A percentile compares a stretch with the other conserved stretches of the same genome.
phyloP scores from a whole-genome alignment of 2,888 invertebrate species.

The Copidosoma aretas region DNA sequence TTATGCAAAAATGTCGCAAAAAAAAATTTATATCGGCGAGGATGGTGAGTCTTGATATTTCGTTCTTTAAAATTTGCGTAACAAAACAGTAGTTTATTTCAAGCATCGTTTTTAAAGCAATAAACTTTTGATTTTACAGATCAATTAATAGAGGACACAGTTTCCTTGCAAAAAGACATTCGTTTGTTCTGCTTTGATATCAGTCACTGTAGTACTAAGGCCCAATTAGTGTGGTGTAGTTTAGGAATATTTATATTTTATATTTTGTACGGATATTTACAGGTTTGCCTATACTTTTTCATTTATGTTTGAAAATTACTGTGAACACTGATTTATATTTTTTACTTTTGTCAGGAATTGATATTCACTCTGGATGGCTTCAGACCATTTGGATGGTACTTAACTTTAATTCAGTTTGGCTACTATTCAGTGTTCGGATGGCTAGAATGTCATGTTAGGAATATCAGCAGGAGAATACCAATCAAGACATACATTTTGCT shows the following conservation, averaged over 20 bases:
- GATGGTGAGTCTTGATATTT: constrained; percentile 16
- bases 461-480: constrained; percentile 77
- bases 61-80: background rate
- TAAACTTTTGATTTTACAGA: constrained; percentile 1
- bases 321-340: constrained; percentile 2
- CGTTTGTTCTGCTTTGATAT: constrained; percentile 79
- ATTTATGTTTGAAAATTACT: background rate
- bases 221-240: constrained; percentile 80
- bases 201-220: constrained; percentile 69
- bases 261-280: constrained; percentile 87
- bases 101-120: background rate
- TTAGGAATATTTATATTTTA: constrained; percentile 86
- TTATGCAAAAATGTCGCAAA: constrained; percentile 27
- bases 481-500: constrained; percentile 79
- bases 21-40: constrained; percentile 17
- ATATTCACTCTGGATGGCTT: constrained; percentile 92
- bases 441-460: constrained; percentile 72
- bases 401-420: constrained; percentile 90
- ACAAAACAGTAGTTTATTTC: background rate
- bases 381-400: constrained; percentile 87
- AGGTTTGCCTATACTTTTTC: constrained; percentile 64
- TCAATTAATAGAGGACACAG: background rate
- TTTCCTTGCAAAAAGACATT: constrained; percentile 53
- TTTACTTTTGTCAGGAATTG: constrained; percentile 68
- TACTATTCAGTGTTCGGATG: constrained; percentile 84